phyloP scores from a whole-genome alignment of 2,113 vertebrate species.

The Xyliphius kryptos region DNA sequence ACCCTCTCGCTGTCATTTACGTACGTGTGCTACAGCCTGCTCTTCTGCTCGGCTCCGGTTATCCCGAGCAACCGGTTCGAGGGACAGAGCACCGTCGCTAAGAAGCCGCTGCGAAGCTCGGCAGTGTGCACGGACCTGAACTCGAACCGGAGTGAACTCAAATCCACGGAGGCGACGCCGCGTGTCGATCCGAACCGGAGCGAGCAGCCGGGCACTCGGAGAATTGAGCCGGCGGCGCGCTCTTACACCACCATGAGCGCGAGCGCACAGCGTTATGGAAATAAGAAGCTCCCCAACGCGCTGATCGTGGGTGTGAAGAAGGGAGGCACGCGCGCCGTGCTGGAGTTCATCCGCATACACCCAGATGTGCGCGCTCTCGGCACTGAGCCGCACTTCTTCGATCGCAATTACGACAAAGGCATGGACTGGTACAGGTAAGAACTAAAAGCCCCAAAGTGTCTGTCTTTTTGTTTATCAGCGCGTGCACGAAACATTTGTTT shows the following conservation, averaged over 20 bases:
- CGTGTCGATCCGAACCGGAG: slow-evolving; percentile 45
- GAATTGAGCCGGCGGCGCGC: too few relatives aligned
- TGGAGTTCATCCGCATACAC: too few relatives aligned
- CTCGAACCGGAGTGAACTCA: slow-evolving; percentile 34
- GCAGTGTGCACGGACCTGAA: slow-evolving; percentile 62
- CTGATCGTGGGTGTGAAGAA: too few relatives aligned
- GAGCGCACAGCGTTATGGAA: slow-evolving; percentile 60
- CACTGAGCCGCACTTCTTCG: too few relatives aligned
- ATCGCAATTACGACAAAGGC: too few relatives aligned
- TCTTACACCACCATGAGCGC: slow-evolving; percentile 37
- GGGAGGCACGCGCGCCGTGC: too few relatives aligned
- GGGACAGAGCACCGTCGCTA: slow-evolving; percentile 58
- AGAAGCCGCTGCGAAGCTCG: slow-evolving; percentile 74
- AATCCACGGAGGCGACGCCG: background rate
- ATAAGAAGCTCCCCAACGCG: too few relatives aligned
- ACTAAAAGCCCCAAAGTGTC: too few relatives aligned
- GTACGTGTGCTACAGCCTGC: slow-evolving; percentile 78
- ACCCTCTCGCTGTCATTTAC: slow-evolving; percentile 80
- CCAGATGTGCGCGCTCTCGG: too few relatives aligned
- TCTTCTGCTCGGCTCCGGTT: slow-evolving; percentile 70
- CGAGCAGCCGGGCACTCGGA: slow-evolving; percentile 29
- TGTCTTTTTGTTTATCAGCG: too few relatives aligned
- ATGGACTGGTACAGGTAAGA: too few relatives aligned
- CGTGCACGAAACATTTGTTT: too few relatives aligned
- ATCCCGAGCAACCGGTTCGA: slow-evolving; percentile 63